Evolutionary conservation across 2,888 invertebrate genomes (phyloP).

Genomic region (Carpatolechia fugitivella): DNA sequence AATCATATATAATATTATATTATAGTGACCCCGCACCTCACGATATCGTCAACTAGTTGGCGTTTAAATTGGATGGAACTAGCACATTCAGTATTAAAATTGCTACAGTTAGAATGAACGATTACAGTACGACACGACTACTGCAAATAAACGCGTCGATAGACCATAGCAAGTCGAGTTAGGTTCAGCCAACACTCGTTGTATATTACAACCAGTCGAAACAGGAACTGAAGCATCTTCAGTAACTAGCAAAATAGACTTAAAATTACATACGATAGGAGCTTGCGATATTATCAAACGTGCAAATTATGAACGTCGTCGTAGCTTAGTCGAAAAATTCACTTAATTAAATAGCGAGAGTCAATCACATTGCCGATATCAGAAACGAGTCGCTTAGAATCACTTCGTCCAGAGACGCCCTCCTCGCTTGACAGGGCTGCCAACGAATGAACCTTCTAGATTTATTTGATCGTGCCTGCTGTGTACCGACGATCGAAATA

Average conservation of each 20-base stretch:
- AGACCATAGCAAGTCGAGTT: slow-evolving; percentile 28
- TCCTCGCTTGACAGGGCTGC: background rate
- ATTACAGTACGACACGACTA: slow-evolving; percentile 52
- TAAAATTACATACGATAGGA: slow-evolving; percentile 49
- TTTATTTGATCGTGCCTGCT: background rate
- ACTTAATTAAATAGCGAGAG: slow-evolving; percentile 46
- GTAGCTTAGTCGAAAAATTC: slow-evolving; percentile 54
- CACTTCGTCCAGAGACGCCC: slow-evolving; percentile 37
- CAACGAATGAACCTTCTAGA: background rate
- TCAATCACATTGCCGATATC: slow-evolving; percentile 51
- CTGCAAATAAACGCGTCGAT: slow-evolving; percentile 34
- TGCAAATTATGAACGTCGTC: slow-evolving; percentile 62
- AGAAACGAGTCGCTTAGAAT: slow-evolving; percentile 43
- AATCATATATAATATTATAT: slow-evolving; percentile 15
- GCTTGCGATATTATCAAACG: slow-evolving; percentile 64
- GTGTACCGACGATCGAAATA: too few relatives aligned
- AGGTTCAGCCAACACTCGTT: slow-evolving; percentile 12
- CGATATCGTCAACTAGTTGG: slow-evolving; percentile 49
- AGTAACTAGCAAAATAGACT: slow-evolving; percentile 47
- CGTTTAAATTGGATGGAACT: slow-evolving; percentile 63
- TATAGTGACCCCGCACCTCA: slow-evolving; percentile 45
- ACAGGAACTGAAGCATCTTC: background rate
- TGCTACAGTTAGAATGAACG: slow-evolving; percentile 62
- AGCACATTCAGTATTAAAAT: slow-evolving; percentile 66
- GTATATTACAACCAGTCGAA: slow-evolving; percentile 11